These are phyloP conservation scores for Choreutis nemorana DNA, from an alignment of 2,888 invertebrate genomes.

Conservation along the genomic window DNA sequence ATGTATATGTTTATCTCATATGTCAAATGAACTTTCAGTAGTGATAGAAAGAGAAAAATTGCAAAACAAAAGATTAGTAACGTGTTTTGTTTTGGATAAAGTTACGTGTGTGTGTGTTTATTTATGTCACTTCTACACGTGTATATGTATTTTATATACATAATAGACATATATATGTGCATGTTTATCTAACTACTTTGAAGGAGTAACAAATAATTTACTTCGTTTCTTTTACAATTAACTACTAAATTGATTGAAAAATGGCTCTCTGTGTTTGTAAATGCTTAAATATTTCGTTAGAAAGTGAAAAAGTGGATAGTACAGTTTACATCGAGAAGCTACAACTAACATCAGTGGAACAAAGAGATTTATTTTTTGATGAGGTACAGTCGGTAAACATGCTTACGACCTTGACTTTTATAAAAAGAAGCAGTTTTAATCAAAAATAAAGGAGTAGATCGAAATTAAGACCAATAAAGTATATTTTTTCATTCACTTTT, in stretches of 20 bases:
- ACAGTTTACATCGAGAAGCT: conserved; percentile 63
- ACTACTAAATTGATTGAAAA: conserved; percentile 21
- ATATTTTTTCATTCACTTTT: neutral
- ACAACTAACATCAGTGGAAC: conserved; percentile 66
- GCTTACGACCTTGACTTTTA: conserved; percentile 51
- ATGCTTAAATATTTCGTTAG: conserved; percentile 77
- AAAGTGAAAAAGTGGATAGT: conserved; percentile 66
- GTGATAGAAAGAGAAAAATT: no score
- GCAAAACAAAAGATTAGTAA: no score
- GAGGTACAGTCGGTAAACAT: conserved; percentile 60
- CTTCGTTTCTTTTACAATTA: conserved; percentile 38
- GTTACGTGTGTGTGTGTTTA: conserved; percentile 14
- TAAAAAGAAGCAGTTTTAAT: conserved; percentile 19
- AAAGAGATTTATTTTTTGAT: conserved; percentile 72
- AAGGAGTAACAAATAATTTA: conserved; percentile 32
- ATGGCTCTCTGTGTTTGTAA: conserved; percentile 74
- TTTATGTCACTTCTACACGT: conserved; percentile 17
- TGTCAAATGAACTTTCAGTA: no score
- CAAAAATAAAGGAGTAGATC: neutral
- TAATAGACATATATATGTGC: conserved; percentile 29
- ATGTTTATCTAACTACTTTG: conserved; percentile 23
- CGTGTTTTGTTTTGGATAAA: no score
- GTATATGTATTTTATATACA: conserved; percentile 21
- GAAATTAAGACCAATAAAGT: neutral
- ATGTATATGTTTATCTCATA: no score